Percentiles rank a stretch among this genome's conserved stretches.
phyloP scores from a whole-genome alignment of 2,888 invertebrate genomes.

The Metalampra italica region DNA sequence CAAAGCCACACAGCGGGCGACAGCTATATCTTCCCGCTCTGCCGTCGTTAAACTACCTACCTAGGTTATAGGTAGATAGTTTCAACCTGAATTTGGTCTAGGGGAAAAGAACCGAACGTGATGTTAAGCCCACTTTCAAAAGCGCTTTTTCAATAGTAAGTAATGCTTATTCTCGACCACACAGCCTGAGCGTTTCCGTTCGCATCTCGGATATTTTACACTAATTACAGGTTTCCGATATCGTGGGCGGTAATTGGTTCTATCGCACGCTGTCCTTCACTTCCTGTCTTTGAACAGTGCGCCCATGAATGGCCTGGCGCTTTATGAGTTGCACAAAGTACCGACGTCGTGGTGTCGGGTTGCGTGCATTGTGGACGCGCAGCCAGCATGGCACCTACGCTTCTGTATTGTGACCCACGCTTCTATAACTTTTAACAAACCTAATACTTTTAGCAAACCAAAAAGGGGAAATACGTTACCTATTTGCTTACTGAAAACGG shows the following conservation, averaged over 20 bases:
- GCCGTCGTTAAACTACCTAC: no score
- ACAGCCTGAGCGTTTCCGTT: slow-evolving; percentile 48
- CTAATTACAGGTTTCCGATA: slow-evolving; percentile 74
- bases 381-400: slow-evolving; percentile 61
- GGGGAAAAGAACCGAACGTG: no score
- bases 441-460: no score
- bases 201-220: slow-evolving; percentile 63
- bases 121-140: neutral
- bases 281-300: slow-evolving; percentile 69
- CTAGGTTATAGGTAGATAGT: no score
- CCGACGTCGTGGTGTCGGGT: slow-evolving; percentile 58
- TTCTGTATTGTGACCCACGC: no score
- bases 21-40: no score
- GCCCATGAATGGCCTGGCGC: slow-evolving; percentile 38
- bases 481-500: no score
- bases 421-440: no score
- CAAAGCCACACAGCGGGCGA: no score
- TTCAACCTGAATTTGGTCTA: no score
- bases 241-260: slow-evolving; percentile 75
- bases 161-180: neutral
- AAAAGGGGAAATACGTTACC: no score
- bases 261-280: slow-evolving; percentile 67
- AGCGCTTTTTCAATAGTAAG: no score
- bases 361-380: slow-evolving; percentile 46
- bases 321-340: slow-evolving; percentile 50